Percentiles rank a stretch among this genome's conserved stretches.
phyloP scores from a whole-genome alignment of 2,113 vertebrate species.

The Hippocampus comes region DNA sequence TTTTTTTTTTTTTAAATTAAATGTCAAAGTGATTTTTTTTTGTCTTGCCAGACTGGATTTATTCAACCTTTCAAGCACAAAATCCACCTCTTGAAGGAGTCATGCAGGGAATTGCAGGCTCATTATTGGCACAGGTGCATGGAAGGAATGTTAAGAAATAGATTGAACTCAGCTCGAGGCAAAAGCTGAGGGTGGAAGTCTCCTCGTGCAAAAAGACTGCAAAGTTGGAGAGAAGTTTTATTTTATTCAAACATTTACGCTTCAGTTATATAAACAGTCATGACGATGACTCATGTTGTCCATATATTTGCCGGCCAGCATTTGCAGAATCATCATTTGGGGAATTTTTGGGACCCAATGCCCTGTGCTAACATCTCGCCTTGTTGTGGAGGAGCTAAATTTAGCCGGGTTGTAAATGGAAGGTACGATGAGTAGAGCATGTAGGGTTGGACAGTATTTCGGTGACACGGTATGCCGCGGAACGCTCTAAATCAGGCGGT shows the following conservation, averaged over 20 bases:
- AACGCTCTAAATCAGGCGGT: too few relatives aligned
- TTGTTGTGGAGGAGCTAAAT: too few relatives aligned
- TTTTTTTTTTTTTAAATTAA: background rate
- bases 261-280: background rate
- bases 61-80: constrained; percentile 2
- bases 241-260: background rate
- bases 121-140: constrained; percentile 2
- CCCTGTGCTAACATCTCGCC: too few relatives aligned
- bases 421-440: too few relatives aligned
- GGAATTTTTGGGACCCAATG: too few relatives aligned
- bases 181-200: constrained; percentile 13
- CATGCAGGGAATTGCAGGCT: constrained; percentile 4
- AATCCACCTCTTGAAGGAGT: background rate
- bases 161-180: constrained; percentile 19
- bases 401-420: too few relatives aligned
- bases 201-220: background rate
- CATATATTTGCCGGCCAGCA: too few relatives aligned
- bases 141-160: background rate
- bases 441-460: too few relatives aligned
- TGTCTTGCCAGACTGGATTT: background rate
- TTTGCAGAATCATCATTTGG: too few relatives aligned
- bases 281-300: constrained; percentile 8
- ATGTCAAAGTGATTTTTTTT: background rate
- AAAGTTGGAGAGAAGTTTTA: background rate
- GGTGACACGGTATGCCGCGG: too few relatives aligned